Evolutionary conservation across 2,888 invertebrate genomes (phyloP).

Genomic region (Lomographa bimaculata): DNA sequence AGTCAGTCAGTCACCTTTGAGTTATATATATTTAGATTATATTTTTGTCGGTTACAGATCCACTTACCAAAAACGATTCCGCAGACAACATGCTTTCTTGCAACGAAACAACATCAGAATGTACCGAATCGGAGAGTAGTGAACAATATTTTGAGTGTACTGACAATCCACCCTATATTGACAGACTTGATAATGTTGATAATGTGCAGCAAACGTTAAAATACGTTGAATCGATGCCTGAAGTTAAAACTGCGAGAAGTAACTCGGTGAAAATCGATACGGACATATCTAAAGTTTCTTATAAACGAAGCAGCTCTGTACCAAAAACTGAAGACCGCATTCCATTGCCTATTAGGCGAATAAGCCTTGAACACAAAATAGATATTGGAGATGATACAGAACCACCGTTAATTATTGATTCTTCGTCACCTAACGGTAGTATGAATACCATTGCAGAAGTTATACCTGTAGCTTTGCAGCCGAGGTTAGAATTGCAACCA

Average conservation of each 20-base stretch:
- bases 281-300: conserved; percentile 70
- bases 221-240: conserved; percentile 56
- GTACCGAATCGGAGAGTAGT: conserved; percentile 79
- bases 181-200: conserved; percentile 62
- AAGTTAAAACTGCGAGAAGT: conserved; percentile 51
- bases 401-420: conserved; percentile 75
- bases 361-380: conserved; percentile 77
- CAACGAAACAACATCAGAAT: conserved; percentile 78
- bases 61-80: conserved; percentile 74
- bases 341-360: conserved; percentile 60
- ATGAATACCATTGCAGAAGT: conserved; percentile 78
- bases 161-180: conserved; percentile 61
- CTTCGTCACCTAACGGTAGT: conserved; percentile 69
- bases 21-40: too few relatives aligned
- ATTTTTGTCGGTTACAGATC: conserved; percentile 47
- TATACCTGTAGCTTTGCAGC: conserved; percentile 69
- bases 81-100: conserved; percentile 79
- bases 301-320: conserved; percentile 71
- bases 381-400: conserved; percentile 78
- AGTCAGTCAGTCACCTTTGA: too few relatives aligned
- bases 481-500: conserved; percentile 61
- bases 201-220: conserved; percentile 55
- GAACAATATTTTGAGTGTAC: conserved; percentile 78
- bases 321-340: conserved; percentile 70
- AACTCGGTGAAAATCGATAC: conserved; percentile 64